These are phyloP conservation scores for Carlito syrichta DNA, from an alignment of 2,113 vertebrate genomes.

Conservation along the genomic window DNA sequence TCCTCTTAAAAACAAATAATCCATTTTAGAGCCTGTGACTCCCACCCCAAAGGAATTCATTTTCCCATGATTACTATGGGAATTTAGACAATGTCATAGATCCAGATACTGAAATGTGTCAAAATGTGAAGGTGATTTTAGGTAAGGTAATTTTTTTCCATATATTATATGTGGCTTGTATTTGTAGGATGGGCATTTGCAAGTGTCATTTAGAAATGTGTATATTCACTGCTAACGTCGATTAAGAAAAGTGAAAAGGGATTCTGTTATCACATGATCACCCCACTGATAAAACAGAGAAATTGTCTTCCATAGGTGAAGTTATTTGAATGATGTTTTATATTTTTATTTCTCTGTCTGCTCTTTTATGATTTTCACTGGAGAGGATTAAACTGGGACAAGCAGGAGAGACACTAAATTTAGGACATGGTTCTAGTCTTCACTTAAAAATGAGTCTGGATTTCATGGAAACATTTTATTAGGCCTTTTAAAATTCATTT, in stretches of 20 bases:
- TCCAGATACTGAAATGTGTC: slow-evolving; percentile 59
- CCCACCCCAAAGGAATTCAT: slow-evolving; percentile 51
- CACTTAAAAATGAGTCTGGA: not conserved
- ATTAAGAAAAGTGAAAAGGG: slow-evolving; percentile 52
- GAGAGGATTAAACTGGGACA: not conserved
- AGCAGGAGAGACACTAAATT: not conserved
- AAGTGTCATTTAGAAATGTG: slow-evolving; percentile 15
- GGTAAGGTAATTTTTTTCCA: slow-evolving; percentile 18
- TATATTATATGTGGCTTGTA: slow-evolving; percentile 24
- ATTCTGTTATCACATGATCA: slow-evolving; percentile 7
- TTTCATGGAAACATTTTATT: not conserved
- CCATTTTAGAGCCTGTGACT: slow-evolving; percentile 54
- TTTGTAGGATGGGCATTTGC: slow-evolving; percentile 40
- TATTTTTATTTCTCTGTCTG: slow-evolving; percentile 12
- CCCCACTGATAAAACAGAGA: slow-evolving; percentile 40
- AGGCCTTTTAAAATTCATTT: not conserved
- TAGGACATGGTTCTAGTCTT: not conserved
- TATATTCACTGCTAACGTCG: not conserved
- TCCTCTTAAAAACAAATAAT: slow-evolving; percentile 55
- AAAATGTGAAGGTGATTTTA: slow-evolving; percentile 44
- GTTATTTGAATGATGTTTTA: slow-evolving; percentile 60
- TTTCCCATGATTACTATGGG: slow-evolving; percentile 51
- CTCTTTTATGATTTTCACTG: not conserved
- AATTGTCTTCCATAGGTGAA: slow-evolving; percentile 36
- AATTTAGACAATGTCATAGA: slow-evolving; percentile 65